Conservation (phyloP, 30 jellyfish, hydroid and myxozoan species). For the Nemopilema nomurai region DNA sequence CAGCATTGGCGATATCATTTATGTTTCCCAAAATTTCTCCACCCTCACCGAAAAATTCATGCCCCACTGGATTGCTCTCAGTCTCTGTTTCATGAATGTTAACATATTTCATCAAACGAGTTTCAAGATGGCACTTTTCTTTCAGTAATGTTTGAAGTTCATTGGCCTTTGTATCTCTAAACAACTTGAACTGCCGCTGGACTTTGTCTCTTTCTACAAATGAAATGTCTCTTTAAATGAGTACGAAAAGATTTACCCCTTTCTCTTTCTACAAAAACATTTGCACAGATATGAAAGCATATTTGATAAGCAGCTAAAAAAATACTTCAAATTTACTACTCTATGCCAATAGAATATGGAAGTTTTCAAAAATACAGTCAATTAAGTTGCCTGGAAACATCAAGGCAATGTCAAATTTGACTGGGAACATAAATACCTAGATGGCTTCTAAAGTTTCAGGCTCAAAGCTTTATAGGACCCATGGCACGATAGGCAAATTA, state of each 20-base stretch:
- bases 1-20: slow-evolving; percentile 34
- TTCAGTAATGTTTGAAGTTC: slow-evolving; percentile 78
- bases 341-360: no score
- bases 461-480: no score
- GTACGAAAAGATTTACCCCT: neutral
- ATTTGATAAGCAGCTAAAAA: no score
- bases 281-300: neutral
- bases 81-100: slow-evolving; percentile 49
- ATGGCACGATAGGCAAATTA: no score
- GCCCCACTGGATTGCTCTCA: slow-evolving; percentile 50
- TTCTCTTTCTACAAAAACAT: neutral
- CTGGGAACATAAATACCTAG: no score
- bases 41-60: slow-evolving; percentile 62
- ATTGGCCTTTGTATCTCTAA: slow-evolving; percentile 78
- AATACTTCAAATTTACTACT: no score
- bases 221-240: neutral
- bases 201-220: slow-evolving; percentile 81
- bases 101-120: slow-evolving; percentile 50
- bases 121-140: slow-evolving; percentile 68
- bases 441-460: no score
- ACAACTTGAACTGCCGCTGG: slow-evolving; percentile 78
- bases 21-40: slow-evolving; percentile 44
- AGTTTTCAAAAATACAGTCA: no score
- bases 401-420: no score
- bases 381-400: no score